A percentile compares a stretch with the other conserved stretches of the same genome.
Conservation (phyloP, 2,113 vertebrate genomes). For the Mesembrinibis cayennensis region DNA sequence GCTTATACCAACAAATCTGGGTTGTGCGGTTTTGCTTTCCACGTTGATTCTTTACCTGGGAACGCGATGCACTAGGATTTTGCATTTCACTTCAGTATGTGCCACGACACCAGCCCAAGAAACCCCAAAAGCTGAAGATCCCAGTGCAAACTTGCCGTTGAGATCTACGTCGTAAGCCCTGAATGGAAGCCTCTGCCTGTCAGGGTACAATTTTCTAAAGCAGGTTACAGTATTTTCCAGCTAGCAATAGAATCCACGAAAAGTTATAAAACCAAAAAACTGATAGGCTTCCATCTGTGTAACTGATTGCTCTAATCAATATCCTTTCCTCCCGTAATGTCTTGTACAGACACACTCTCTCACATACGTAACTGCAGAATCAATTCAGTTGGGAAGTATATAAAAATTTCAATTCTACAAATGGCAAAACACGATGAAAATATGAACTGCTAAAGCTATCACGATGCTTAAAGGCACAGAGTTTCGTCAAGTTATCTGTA, state of each 20-base stretch:
- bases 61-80: not conserved
- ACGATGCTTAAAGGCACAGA: not conserved
- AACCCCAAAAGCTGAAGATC: not conserved
- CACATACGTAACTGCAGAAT: conserved; percentile 46
- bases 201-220: not conserved
- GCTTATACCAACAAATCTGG: not conserved
- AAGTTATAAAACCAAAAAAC: not conserved
- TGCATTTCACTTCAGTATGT: not conserved
- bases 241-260: not conserved
- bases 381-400: conserved; percentile 59
- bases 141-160: not conserved
- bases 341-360: conserved; percentile 16
- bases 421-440: conserved; percentile 53
- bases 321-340: not conserved
- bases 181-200: not conserved
- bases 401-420: conserved; percentile 61
- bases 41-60: not conserved
- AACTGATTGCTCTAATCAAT: conserved; percentile 19
- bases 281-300: conserved; percentile 14
- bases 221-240: not conserved
- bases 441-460: conserved; percentile 67
- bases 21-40: not conserved
- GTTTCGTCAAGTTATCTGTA: not conserved
- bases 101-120: not conserved
- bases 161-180: not conserved